Evolutionary conservation across 2,888 invertebrate species (phyloP).

Genomic region (Brenthis hecate): DNA sequence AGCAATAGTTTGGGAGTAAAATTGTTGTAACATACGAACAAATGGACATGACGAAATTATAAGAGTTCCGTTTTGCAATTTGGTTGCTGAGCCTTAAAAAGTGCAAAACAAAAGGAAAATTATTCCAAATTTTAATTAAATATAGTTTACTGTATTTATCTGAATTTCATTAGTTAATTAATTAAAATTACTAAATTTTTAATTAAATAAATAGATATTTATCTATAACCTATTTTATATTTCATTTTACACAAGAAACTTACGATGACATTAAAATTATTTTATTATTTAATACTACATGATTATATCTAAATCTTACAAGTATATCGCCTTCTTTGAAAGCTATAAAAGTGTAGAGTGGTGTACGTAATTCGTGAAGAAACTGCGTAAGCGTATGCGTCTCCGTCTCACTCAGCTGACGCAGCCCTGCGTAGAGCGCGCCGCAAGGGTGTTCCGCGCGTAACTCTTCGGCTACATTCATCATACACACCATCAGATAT

Average conservation of each 20-base stretch:
- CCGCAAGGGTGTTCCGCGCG: constrained; percentile 70
- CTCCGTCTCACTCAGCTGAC: constrained; percentile 72
- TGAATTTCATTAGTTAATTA: too few relatives aligned
- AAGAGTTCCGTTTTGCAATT: too few relatives aligned
- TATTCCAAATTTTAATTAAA: too few relatives aligned
- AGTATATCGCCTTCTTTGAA: constrained; percentile 73
- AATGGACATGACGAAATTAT: too few relatives aligned
- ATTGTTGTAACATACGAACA: too few relatives aligned
- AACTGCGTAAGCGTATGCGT: constrained; percentile 64
- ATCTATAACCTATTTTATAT: too few relatives aligned
- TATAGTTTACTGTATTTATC: too few relatives aligned
- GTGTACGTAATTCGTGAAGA: constrained; percentile 53
- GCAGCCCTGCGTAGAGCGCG: constrained; percentile 60
- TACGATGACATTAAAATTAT: neutral
- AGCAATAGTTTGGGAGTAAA: too few relatives aligned
- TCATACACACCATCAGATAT: neutral
- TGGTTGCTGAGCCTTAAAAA: too few relatives aligned
- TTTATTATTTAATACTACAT: neutral
- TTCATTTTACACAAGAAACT: neutral
- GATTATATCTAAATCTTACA: constrained; percentile 48
- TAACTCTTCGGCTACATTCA: constrained; percentile 61
- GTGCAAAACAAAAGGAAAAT: too few relatives aligned
- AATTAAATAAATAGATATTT: too few relatives aligned
- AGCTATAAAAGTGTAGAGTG: constrained; percentile 63
- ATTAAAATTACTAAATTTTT: too few relatives aligned